Base-by-base conservation (phyloP, 2,113 vertebrate genomes). In the Orcinus orca region DNA sequence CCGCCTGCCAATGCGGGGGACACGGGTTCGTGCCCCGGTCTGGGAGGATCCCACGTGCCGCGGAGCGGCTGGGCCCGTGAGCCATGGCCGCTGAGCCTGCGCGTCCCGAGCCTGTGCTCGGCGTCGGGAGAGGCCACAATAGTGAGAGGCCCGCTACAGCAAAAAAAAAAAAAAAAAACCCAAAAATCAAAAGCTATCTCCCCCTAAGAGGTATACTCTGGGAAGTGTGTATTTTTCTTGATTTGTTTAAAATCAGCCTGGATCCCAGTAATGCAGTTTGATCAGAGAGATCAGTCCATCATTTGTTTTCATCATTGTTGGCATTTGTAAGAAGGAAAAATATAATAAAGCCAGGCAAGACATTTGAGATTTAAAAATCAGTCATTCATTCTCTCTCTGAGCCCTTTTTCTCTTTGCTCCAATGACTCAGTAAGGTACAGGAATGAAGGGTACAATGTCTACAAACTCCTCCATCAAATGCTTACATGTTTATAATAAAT, bases 291-390 rank as follows among this genome's bases (percentile, higher is more conserved):
- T 95, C 77, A 84, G 88, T n/a, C 36, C 70, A 76, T 88, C 88
- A 70, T 90, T 85, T 92, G 62, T 94, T 53, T 95, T 80, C 41
- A 50, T 85, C 65, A 50, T 8, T 58, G 58, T 31, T 90, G 95
- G 71, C 91, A 84, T 96, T 93, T 95, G 70, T 84, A 88, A 94
- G 74, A 65, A 93, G 62, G 76, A 74, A 93, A 95, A 81, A 81
- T 60, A 65, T 38, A 60, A 87, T 76, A 76, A 93, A 90, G 12
- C 70, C 70, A 70, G 50, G 70, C 67, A 77, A 94, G 71, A 73
- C 77, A 36, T 73, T 82, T 58, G 89, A 85, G 77, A 68, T 91
- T 86, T 93, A 47, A 44, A 93, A 93, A 71, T 41, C 38, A 70
- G 70, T 20, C 50, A 21, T 73, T 70, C 29, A 21, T 87, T 76